phyloP scores from a whole-genome alignment of 2,113 vertebrate species.

The Donacobius atricapilla region DNA sequence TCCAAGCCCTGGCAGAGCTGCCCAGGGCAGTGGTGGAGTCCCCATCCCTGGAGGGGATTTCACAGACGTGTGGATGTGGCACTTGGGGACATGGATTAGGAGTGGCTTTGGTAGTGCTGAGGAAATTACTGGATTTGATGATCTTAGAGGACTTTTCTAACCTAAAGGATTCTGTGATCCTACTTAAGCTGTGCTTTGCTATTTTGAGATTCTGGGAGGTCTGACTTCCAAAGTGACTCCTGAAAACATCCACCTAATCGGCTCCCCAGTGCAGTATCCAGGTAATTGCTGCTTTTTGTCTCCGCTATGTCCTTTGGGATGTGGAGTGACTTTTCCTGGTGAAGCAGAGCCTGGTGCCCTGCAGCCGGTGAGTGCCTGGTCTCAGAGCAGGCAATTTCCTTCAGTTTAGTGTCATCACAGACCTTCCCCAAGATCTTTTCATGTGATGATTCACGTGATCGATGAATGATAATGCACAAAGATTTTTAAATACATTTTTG shows the following conservation, averaged over 20 bases:
- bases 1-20: neutral
- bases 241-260: neutral
- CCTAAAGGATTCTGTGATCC: neutral
- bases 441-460: accelerated
- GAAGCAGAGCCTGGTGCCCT: neutral
- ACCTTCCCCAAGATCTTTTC: neutral
- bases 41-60: neutral
- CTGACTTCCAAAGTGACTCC: neutral
- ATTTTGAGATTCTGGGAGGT: neutral
- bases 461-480: neutral
- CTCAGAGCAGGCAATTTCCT: neutral
- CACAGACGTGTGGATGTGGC: neutral
- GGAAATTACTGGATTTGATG: neutral
- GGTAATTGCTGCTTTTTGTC: neutral
- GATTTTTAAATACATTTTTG: neutral
- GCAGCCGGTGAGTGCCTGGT: neutral
- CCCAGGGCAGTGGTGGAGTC: neutral
- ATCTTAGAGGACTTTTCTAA: neutral
- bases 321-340: neutral
- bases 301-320: neutral
- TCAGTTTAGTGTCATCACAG: neutral
- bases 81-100: neutral
- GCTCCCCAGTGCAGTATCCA: neutral
- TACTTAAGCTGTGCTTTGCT: neutral
- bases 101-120: neutral